These are phyloP conservation scores for Ceratina australensis DNA, from an alignment of 1,140 invertebrate genomes.

Conservation along the genomic window DNA sequence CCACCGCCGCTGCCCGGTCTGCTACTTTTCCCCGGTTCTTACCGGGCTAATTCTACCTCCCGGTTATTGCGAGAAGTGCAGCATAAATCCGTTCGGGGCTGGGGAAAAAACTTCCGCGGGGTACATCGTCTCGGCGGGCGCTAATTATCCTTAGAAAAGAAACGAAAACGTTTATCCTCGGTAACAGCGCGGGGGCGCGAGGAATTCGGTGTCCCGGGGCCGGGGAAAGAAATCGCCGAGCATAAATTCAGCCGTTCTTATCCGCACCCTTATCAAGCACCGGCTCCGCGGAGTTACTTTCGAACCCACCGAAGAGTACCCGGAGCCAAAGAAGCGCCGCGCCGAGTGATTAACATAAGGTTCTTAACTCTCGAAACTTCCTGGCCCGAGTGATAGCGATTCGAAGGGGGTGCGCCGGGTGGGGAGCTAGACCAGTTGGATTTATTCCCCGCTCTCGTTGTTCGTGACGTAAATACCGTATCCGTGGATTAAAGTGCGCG, in stretches of 20 bases:
- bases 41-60: background rate
- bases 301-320: background rate
- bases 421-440: background rate
- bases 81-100: background rate
- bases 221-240: background rate
- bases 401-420: too few species aligned
- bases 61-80: background rate
- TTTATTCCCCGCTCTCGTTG: background rate
- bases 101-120: too few species aligned
- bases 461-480: constrained; percentile 20
- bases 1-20: too few species aligned
- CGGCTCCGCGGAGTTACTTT: background rate
- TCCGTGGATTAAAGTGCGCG: background rate
- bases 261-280: background rate
- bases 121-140: too few species aligned
- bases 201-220: background rate
- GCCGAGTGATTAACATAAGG: constrained; percentile 26
- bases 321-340: constrained; percentile 10
- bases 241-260: constrained; percentile 10
- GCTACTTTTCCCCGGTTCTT: too few species aligned
- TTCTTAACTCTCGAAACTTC: constrained; percentile 5
- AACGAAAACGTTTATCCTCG: background rate
- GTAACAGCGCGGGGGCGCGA: background rate
- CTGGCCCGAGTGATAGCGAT: background rate
- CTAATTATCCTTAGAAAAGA: background rate